These are phyloP conservation scores for Sarcophaga bullata DNA, from an alignment of 1,140 invertebrate species.

Conservation along the genomic window DNA sequence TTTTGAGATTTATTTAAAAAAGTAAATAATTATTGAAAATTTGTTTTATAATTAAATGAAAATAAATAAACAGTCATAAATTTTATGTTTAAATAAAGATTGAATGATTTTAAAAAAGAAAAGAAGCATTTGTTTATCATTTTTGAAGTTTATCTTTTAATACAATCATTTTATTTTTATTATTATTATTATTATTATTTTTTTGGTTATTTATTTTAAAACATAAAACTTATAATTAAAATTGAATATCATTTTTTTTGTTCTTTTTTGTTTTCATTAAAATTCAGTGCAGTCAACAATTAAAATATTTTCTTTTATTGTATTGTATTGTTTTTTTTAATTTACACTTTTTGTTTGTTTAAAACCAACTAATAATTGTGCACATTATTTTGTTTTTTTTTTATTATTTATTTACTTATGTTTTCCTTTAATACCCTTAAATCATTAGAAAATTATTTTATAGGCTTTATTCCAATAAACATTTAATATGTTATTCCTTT, in stretches of 20 bases:
- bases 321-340: background rate
- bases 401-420: too few relatives aligned
- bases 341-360: conserved; percentile 51
- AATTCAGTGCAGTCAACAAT: conserved; percentile 38
- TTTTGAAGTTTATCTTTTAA: conserved; percentile 8
- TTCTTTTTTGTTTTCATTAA: too few relatives aligned
- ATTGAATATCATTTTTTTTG: conserved; percentile 33
- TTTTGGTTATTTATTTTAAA: conserved; percentile 28
- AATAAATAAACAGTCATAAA: background rate
- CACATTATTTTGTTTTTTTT: conserved; percentile 47
- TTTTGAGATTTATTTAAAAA: too few relatives aligned
- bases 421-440: background rate
- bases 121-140: background rate
- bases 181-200: background rate
- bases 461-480: background rate
- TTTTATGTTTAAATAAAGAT: conserved; percentile 7
- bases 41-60: background rate
- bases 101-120: background rate
- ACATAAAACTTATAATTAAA: conserved; percentile 38
- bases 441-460: background rate
- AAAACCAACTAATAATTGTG: conserved; percentile 62
- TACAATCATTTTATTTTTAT: conserved; percentile 22
- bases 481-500: conserved; percentile 5
- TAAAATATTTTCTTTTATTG: conserved; percentile 25
- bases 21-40: too few relatives aligned